These are phyloP conservation scores for Chromobotia macracanthus DNA, from an alignment of 2,797 vertebrate genomes.

Conservation along the genomic window DNA sequence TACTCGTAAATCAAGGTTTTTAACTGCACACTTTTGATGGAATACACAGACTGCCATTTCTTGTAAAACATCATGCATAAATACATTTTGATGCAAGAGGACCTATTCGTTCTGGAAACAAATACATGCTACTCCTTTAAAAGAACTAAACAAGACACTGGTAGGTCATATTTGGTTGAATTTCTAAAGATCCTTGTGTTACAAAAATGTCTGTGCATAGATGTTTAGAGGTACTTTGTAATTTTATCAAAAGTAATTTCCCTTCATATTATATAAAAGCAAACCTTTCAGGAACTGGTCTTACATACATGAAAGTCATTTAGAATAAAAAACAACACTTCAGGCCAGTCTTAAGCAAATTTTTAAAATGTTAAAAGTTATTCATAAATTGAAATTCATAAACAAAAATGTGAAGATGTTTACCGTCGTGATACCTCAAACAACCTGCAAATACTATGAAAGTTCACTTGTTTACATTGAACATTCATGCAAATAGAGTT, in stretches of 20 bases:
- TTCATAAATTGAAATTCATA: background rate
- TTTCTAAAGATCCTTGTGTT: background rate
- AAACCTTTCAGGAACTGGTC: background rate
- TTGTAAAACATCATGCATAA: constrained; percentile 1
- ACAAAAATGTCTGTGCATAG: background rate
- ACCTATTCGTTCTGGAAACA: background rate
- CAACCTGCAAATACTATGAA: constrained; percentile 12
- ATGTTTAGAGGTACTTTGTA: background rate
- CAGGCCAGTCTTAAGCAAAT: background rate
- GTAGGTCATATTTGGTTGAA: background rate
- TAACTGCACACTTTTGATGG: no score
- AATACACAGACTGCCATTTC: background rate
- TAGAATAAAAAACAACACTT: background rate
- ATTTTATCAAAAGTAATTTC: background rate
- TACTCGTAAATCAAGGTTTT: no score
- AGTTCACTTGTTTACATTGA: background rate
- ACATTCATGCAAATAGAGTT: background rate
- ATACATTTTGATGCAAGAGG: background rate
- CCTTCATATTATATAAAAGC: constrained; percentile 17
- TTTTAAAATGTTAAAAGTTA: background rate
- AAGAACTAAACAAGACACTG: background rate
- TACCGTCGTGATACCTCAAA: background rate
- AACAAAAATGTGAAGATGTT: background rate
- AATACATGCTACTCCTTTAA: background rate
- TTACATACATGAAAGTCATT: background rate